These are phyloP conservation scores for Psilopsiagon aymara DNA, from an alignment of 2,113 vertebrate genomes.

Conservation along the genomic window DNA sequence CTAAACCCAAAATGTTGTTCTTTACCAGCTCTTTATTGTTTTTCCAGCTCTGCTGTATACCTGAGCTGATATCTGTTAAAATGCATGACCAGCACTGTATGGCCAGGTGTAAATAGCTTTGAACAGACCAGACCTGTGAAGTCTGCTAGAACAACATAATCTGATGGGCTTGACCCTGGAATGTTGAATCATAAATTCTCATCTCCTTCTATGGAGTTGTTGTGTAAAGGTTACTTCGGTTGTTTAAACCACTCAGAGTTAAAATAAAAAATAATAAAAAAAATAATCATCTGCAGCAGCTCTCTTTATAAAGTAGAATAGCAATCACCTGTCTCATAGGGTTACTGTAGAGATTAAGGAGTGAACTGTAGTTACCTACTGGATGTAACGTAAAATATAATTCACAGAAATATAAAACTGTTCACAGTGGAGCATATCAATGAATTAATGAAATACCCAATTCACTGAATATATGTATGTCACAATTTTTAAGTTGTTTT, in stretches of 20 bases:
- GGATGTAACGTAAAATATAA: background rate
- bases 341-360: background rate
- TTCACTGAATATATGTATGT: constrained; percentile 33
- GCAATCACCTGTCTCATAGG: background rate
- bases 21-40: background rate
- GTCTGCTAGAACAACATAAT: background rate
- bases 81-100: background rate
- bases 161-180: background rate
- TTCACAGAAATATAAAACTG: background rate
- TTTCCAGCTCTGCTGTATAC: background rate
- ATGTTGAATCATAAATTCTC: background rate
- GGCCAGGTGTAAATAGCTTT: background rate
- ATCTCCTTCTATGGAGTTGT: background rate
- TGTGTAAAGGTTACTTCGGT: background rate
- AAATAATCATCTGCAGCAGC: background rate
- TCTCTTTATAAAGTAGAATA: background rate
- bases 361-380: background rate
- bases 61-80: background rate
- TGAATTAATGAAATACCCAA: background rate
- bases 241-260: background rate
- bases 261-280: background rate
- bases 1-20: background rate
- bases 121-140: background rate
- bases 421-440: background rate
- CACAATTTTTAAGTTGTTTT: constrained; percentile 57